Percentiles rank a stretch among this genome's conserved stretches.
Evolutionary conservation across 1,140 invertebrate genomes (phyloP).

Genomic region (Lasioglossum baleicum): DNA sequence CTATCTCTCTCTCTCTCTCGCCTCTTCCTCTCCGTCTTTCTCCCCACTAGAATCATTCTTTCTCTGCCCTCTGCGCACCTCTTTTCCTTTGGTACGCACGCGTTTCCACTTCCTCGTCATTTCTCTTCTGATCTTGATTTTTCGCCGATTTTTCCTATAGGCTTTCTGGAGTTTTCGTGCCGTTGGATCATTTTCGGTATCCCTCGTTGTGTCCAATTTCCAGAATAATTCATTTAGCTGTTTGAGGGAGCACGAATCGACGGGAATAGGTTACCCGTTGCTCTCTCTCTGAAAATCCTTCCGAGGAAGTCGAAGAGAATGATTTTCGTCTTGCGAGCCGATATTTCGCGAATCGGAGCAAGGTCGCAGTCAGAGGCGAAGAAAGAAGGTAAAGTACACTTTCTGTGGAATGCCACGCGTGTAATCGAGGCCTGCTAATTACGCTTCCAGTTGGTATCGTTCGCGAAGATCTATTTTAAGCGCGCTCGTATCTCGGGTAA

Average conservation of each 20-base stretch:
- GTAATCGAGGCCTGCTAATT: constrained; percentile 23
- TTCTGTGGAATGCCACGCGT: not conserved
- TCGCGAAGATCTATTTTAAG: constrained; percentile 32
- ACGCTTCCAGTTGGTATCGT: constrained; percentile 39
- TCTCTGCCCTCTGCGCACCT: constrained; percentile 10
- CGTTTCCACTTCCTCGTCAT: not conserved
- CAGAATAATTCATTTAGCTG: no score
- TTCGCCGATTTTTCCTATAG: not conserved
- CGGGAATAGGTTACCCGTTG: no score
- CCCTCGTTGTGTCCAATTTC: no score
- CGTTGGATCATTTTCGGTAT: not conserved
- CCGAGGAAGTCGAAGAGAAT: no score
- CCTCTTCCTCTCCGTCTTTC: constrained; percentile 29
- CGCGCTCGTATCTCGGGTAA: constrained; percentile 26
- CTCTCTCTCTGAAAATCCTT: no score
- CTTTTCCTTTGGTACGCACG: constrained; percentile 4
- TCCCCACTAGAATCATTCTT: not conserved
- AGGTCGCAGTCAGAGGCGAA: not conserved
- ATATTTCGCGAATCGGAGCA: not conserved
- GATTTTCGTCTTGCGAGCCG: no score
- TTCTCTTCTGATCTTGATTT: not conserved
- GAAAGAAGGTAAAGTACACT: not conserved
- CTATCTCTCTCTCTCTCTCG: constrained; percentile 11
- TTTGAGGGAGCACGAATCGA: no score
- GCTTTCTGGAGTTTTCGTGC: not conserved